Base-by-base conservation (phyloP, 2,888 invertebrate species). In the Eupithecia vulgata region DNA sequence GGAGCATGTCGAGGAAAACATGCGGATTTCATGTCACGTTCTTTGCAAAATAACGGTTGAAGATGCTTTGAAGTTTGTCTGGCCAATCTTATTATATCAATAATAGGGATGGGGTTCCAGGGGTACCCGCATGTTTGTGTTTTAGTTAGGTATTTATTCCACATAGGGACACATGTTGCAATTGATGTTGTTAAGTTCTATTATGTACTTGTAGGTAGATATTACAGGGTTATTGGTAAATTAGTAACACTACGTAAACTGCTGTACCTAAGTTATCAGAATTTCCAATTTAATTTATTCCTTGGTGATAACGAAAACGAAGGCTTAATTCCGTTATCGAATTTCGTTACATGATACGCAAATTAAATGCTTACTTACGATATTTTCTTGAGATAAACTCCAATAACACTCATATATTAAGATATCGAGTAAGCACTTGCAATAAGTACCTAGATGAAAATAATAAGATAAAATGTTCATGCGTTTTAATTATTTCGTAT, bases 1-100 rank as follows among this genome's bases (percentile, higher is more conserved):
- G 61, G 37, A 61, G 5, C 59, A 59, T 35, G 37, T 34, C 52
- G 75, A 79, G 76, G 76, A 80, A 81, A 80, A 81, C 80, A 45
- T 67, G 70, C 48, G 64, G 52, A 62, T 69, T 71, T 48, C 35
- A 64, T 61, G 70, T 75, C 75, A 75, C 75, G 75, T 70, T 70
- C 52, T 25, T 7, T 42, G 40, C 62, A 40, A 25, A 62, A 40
- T 65, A 40, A 65, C 40, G 64, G 64, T 37, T n/a, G 15, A 40
- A 40, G 40, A 37, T 52, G 21, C 21, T 21, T 52, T 52, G 12
- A 25, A 52, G 52, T 52, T 52, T 12, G 52, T 52, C 21, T 52
- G 52, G 21, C 52, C 48, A 17, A 48, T n/a, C 7, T 48, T 15
- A 42, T 17, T 5, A 42, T 42, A 42, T 42, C 5, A 42, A 42